Conservation (phyloP, 1,140 invertebrate genomes). For the Camponotus vicinus region DNA sequence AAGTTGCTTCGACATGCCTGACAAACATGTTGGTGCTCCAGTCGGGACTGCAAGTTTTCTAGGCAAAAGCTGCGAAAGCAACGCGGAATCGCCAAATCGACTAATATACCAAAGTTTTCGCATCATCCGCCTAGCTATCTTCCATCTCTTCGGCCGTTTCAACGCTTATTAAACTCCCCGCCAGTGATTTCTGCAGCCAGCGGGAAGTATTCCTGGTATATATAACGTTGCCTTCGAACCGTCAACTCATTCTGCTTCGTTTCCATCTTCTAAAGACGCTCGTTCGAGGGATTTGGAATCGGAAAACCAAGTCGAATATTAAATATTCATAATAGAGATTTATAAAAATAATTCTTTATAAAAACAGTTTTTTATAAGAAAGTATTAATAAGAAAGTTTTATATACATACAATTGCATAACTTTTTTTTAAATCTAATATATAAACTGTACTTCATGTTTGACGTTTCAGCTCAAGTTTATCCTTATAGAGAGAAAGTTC, state of each 20-base stretch:
- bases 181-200: constrained; percentile 82
- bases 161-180: constrained; percentile 84
- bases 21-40: constrained; percentile 55
- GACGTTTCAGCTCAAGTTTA: background rate
- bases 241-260: constrained; percentile 65
- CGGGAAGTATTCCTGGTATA: constrained; percentile 71
- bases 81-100: constrained; percentile 82
- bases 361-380: background rate
- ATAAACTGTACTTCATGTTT: background rate
- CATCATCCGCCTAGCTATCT: constrained; percentile 84
- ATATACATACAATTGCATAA: background rate
- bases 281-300: constrained; percentile 64
- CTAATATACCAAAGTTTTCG: constrained; percentile 86
- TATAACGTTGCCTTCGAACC: constrained; percentile 72
- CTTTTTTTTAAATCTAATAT: background rate
- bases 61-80: constrained; percentile 77
- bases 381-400: too few relatives aligned
- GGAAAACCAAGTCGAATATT: constrained; percentile 31
- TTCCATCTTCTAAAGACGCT: constrained; percentile 57
- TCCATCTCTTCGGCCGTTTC: constrained; percentile 83
- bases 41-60: constrained; percentile 71
- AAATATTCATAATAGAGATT: constrained; percentile 34
- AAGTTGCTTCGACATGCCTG: constrained; percentile 68
- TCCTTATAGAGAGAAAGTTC: background rate
- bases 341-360: background rate